Evolutionary conservation across 2,888 invertebrate species (phyloP).

Genomic region (Drosophila fulvimacula): DNA sequence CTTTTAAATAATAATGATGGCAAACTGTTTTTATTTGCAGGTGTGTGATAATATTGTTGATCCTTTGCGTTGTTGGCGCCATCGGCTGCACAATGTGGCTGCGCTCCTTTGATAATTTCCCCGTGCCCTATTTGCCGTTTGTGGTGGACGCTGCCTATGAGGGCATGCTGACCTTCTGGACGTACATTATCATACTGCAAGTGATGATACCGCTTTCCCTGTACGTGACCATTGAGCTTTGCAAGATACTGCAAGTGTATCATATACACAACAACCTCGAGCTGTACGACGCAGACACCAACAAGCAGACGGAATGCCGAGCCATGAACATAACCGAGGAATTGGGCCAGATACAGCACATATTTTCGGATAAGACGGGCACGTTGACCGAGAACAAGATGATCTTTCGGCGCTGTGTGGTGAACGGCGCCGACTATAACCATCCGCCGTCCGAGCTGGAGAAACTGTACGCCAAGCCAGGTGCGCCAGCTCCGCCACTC

Average conservation of each 20-base stretch:
- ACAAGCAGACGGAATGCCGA: conserved; percentile 94
- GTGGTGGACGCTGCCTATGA: conserved; percentile 88
- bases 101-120: conserved; percentile 84
- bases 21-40: conserved; percentile 53
- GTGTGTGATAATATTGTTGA: conserved; percentile 95
- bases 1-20: background rate
- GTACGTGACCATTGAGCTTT: conserved; percentile 98
- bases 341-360: conserved; percentile 96
- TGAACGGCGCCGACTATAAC: conserved; percentile 95
- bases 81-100: conserved; percentile 96
- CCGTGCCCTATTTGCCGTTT: conserved; percentile 89
- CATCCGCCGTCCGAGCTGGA: conserved; percentile 91
- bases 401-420: conserved; percentile 96
- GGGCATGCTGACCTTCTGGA: conserved; percentile 96
- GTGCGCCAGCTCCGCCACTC: conserved; percentile 85
- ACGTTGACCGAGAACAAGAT: conserved; percentile 99
- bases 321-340: conserved; percentile 99
- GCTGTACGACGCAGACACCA: conserved; percentile 93
- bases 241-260: conserved; percentile 97
- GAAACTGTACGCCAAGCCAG: conserved; percentile 85
- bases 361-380: conserved; percentile 99
- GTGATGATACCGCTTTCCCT: conserved; percentile 98
- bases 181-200: conserved; percentile 97
- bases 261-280: conserved; percentile 96
- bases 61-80: conserved; percentile 95